Percentiles rank a stretch among this genome's conserved stretches.
Evolutionary conservation across 2,888 invertebrate genomes (phyloP).

Genomic region (Bombyx huttoni): DNA sequence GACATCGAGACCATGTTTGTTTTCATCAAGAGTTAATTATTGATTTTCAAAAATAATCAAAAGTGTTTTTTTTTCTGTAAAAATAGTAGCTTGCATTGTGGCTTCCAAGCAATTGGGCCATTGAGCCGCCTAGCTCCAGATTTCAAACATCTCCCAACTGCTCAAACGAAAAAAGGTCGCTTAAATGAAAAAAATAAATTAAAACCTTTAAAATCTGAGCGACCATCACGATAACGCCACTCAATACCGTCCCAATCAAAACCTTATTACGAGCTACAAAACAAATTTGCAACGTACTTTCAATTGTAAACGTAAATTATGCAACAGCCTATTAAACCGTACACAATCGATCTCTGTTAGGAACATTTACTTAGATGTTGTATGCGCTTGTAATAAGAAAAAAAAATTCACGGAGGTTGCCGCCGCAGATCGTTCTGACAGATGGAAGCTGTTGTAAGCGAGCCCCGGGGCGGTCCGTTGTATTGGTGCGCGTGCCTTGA

Average conservation of each 20-base stretch:
- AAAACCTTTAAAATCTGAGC: neutral
- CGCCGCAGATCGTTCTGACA: conserved; percentile 31
- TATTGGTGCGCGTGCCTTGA: conserved; percentile 29
- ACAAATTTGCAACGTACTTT: conserved; percentile 28
- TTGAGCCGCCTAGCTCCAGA: too few relatives aligned
- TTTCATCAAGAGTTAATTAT: too few relatives aligned
- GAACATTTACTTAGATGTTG: conserved; percentile 46
- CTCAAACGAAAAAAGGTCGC: neutral
- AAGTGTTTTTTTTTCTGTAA: too few relatives aligned
- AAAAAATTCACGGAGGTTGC: conserved; percentile 16
- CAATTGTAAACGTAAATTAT: conserved; percentile 35
- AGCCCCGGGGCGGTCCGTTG: conserved; percentile 34
- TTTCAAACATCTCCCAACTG: too few relatives aligned
- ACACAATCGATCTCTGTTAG: conserved; percentile 41
- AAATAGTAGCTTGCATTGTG: too few relatives aligned
- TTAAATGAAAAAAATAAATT: too few relatives aligned
- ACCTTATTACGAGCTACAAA: conserved; percentile 7
- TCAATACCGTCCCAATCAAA: neutral
- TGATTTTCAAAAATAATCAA: too few relatives aligned
- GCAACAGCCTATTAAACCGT: conserved; percentile 47
- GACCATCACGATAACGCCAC: neutral
- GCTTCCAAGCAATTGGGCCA: too few relatives aligned
- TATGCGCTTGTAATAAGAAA: conserved; percentile 33
- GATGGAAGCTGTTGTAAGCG: conserved; percentile 37
- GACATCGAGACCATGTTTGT: too few relatives aligned